Evolutionary conservation across 2,113 vertebrate species (phyloP).

Genomic region (Genyomyrus donnyi): DNA sequence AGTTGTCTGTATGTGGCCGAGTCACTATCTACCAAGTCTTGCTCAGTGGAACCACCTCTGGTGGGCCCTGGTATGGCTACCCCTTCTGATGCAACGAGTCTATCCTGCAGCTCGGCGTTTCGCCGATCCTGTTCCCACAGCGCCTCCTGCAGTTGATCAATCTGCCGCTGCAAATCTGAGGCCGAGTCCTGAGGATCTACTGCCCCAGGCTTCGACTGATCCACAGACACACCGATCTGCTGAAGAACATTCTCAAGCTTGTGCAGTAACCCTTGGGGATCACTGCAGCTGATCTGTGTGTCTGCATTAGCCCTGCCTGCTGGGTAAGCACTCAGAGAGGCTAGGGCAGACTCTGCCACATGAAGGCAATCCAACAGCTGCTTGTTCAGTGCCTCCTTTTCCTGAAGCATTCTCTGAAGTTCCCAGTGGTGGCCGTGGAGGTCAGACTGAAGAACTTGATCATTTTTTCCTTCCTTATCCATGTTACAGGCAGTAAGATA

Average conservation of each 20-base stretch:
- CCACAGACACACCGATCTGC: conserved; percentile 24
- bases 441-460: neutral
- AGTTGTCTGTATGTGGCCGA: neutral
- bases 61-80: neutral
- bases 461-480: conserved; percentile 46
- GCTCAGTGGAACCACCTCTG: neutral
- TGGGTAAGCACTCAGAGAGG: conserved; percentile 18
- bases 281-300: neutral
- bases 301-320: conserved; percentile 23
- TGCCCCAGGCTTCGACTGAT: neutral
- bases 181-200: neutral
- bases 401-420: conserved; percentile 11
- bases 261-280: conserved; percentile 36
- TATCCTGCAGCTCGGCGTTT: conserved; percentile 52
- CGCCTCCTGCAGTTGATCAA: conserved; percentile 45
- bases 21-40: conserved; percentile 12
- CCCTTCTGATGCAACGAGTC: conserved; percentile 44
- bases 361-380: conserved; percentile 50
- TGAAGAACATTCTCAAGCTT: conserved; percentile 43
- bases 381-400: conserved; percentile 18
- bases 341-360: conserved; percentile 38
- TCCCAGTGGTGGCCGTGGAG: neutral
- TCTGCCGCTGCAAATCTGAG: conserved; percentile 27
- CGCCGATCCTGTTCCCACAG: conserved; percentile 49
- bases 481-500: conserved; percentile 64